Evolutionary conservation across 2,888 invertebrate genomes (phyloP).

Genomic region (Thymelicus sylvestris): DNA sequence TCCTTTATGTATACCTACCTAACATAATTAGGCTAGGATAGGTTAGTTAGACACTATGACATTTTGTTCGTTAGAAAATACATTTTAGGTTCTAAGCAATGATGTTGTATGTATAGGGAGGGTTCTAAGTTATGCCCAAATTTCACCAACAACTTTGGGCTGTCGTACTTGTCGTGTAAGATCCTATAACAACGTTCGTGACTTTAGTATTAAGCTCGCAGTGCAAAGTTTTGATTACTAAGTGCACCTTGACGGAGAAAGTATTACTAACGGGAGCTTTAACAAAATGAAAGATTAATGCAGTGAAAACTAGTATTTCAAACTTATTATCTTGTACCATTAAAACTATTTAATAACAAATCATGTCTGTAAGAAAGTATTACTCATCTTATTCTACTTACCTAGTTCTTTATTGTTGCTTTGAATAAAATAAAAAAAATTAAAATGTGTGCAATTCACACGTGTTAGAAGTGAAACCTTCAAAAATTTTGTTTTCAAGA

Average conservation of each 20-base stretch:
- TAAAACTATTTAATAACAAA: not conserved
- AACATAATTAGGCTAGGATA: no score
- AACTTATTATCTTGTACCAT: not conserved
- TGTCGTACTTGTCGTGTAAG: constrained; percentile 11
- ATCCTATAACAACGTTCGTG: constrained; percentile 18
- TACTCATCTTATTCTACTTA: no score
- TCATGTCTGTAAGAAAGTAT: no score
- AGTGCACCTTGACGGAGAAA: constrained; percentile 14
- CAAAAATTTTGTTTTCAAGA: no score
- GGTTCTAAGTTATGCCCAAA: not conserved
- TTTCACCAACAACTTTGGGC: constrained; percentile 8
- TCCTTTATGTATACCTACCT: no score
- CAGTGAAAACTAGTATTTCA: not conserved
- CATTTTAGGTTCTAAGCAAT: constrained; percentile 10
- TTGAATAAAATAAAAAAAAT: no score
- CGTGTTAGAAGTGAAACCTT: no score
- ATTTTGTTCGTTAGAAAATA: not conserved
- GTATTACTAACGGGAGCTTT: constrained; percentile 1
- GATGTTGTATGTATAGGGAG: no score
- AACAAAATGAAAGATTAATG: not conserved
- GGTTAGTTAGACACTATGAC: no score
- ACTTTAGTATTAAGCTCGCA: constrained; percentile 26
- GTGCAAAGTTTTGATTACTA: constrained; percentile 27
- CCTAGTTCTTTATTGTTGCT: no score
- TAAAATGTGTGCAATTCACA: no score